A percentile compares a stretch with the other conserved stretches of the same genome.
These are phyloP conservation scores for Anoplolepis gracilipes DNA, from an alignment of 1,140 invertebrate species.

Conservation along the genomic window DNA sequence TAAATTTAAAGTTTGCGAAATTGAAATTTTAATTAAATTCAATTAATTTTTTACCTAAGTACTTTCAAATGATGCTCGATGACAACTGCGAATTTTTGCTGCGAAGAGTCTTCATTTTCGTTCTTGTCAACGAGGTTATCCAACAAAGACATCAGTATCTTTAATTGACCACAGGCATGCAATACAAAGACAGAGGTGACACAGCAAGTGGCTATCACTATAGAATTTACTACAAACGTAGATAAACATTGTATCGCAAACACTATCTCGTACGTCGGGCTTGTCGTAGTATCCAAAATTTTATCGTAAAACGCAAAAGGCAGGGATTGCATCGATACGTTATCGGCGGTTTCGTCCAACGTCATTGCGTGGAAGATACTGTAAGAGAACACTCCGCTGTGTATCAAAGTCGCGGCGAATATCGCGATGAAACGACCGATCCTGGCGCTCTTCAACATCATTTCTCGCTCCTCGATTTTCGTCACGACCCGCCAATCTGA, in stretches of 20 bases:
- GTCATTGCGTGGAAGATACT: slow-evolving; percentile 13
- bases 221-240: slow-evolving; percentile 64
- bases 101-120: not conserved
- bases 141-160: slow-evolving; percentile 61
- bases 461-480: slow-evolving; percentile 4
- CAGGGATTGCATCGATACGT: not conserved
- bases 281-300: slow-evolving; percentile 20
- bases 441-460: slow-evolving; percentile 60
- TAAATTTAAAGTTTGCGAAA: not conserved
- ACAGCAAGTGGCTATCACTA: slow-evolving; percentile 43
- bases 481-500: slow-evolving; percentile 60
- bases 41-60: slow-evolving; percentile 60
- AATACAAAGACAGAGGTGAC: slow-evolving; percentile 64
- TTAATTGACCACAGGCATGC: slow-evolving; percentile 72
- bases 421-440: slow-evolving; percentile 34
- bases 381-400: slow-evolving; percentile 49
- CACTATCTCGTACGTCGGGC: slow-evolving; percentile 65
- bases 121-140: slow-evolving; percentile 20
- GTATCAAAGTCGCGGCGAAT: slow-evolving; percentile 46
- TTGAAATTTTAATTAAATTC: not conserved
- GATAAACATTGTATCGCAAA: slow-evolving; percentile 60
- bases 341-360: not conserved
- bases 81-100: slow-evolving; percentile 40
- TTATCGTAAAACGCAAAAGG: slow-evolving; percentile 51
- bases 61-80: slow-evolving; percentile 74